Conservation (phyloP, 2,888 invertebrate genomes). For the Lycocerus yunnanus region DNA sequence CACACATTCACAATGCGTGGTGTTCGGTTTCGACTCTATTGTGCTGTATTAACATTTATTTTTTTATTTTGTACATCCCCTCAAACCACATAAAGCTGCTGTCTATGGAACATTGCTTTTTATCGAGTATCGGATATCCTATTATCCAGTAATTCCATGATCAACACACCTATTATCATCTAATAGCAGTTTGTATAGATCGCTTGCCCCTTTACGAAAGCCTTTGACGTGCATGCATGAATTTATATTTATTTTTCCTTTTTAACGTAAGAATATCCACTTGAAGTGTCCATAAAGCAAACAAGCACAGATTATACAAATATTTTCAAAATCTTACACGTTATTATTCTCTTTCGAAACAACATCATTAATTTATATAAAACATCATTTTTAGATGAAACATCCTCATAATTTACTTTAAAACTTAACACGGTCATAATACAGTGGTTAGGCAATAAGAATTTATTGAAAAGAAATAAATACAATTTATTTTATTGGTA, state of each 20-base stretch:
- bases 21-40: conserved; percentile 29
- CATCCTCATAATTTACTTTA: neutral
- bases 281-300: neutral
- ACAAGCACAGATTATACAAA: no score
- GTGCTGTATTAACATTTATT: conserved; percentile 33
- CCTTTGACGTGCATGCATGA: conserved; percentile 20
- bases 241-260: conserved; percentile 4
- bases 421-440: neutral
- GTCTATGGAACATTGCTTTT: conserved; percentile 37
- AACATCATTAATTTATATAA: neutral
- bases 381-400: neutral
- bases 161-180: conserved; percentile 39
- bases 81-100: conserved; percentile 23
- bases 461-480: neutral
- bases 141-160: conserved; percentile 40
- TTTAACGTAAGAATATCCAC: neutral
- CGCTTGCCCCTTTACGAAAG: conserved; percentile 22
- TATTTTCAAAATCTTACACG: neutral
- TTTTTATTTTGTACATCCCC: conserved; percentile 33
- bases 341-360: neutral
- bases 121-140: conserved; percentile 39
- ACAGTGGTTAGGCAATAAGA: neutral
- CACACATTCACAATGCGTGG: conserved; percentile 25
- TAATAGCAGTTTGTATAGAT: conserved; percentile 31
- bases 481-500: neutral